Evolutionary conservation across 2,797 vertebrate species (phyloP).

Genomic region (Falco concolor): DNA sequence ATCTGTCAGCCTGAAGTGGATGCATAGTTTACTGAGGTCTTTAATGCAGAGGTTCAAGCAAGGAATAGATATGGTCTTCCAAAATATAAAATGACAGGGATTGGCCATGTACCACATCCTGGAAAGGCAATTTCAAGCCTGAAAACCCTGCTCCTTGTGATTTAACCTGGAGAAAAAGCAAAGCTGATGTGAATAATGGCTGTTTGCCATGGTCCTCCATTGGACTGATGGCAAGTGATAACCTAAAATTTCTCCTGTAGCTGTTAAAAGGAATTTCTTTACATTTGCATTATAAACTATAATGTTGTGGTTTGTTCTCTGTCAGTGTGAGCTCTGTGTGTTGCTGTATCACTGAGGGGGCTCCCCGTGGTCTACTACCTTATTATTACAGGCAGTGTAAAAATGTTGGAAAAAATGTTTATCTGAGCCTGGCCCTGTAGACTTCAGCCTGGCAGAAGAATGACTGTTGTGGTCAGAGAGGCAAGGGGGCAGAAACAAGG

Average conservation of each 20-base stretch:
- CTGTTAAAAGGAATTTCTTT: background rate
- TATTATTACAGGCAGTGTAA: background rate
- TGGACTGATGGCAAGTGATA: background rate
- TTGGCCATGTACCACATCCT: background rate
- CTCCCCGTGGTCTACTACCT: background rate
- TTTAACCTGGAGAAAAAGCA: background rate
- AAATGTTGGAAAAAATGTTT: background rate
- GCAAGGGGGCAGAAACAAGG: background rate
- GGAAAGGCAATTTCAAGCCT: background rate
- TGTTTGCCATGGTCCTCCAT: background rate
- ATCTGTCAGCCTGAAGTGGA: background rate
- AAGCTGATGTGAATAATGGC: background rate
- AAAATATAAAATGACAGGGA: background rate
- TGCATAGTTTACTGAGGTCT: background rate
- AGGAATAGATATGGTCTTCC: background rate
- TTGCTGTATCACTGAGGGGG: rapidly evolving
- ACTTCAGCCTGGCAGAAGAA: background rate
- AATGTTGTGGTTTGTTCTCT: background rate
- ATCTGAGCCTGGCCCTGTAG: rapidly evolving
- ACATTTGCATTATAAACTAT: background rate
- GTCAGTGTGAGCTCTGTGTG: background rate
- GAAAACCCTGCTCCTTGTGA: background rate
- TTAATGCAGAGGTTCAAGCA: background rate
- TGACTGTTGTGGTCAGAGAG: background rate
- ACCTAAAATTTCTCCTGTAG: background rate